phyloP scores from a whole-genome alignment of 2,113 vertebrate species.

The Lipotes vexillifer region DNA sequence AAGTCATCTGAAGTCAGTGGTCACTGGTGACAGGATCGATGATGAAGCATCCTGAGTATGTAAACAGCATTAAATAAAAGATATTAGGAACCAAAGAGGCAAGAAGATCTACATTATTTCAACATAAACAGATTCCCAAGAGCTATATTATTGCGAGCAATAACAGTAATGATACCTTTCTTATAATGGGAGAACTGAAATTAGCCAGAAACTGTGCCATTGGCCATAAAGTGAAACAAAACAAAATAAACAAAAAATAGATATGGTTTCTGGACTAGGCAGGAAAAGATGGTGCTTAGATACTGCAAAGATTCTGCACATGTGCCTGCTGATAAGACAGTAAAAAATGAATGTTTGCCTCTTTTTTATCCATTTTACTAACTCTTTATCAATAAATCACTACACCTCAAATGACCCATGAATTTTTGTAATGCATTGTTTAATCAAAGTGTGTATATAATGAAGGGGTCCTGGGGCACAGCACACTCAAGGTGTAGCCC shows the following conservation, averaged over 20 bases:
- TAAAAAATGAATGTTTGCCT: background rate
- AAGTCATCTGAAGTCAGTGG: background rate
- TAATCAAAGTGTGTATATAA: background rate
- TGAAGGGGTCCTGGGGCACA: background rate
- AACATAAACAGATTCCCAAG: background rate
- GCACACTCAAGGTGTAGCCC: background rate
- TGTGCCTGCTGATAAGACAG: background rate
- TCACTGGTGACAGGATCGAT: background rate
- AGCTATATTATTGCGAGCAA: background rate
- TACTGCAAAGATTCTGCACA: background rate
- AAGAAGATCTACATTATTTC: background rate
- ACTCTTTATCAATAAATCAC: background rate
- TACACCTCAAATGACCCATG: background rate
- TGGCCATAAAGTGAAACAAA: background rate
- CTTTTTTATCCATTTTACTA: background rate
- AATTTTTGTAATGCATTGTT: background rate
- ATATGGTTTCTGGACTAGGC: background rate
- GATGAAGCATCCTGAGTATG: background rate
- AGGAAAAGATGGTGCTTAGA: background rate
- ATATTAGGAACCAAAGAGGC: background rate
- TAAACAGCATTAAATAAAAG: background rate
- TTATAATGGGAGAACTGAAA: background rate
- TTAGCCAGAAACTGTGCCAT: background rate
- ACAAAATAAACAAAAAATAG: background rate
- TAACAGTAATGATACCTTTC: background rate